Conservation (phyloP, 2,113 vertebrate genomes). For the Scalopus aquaticus region DNA sequence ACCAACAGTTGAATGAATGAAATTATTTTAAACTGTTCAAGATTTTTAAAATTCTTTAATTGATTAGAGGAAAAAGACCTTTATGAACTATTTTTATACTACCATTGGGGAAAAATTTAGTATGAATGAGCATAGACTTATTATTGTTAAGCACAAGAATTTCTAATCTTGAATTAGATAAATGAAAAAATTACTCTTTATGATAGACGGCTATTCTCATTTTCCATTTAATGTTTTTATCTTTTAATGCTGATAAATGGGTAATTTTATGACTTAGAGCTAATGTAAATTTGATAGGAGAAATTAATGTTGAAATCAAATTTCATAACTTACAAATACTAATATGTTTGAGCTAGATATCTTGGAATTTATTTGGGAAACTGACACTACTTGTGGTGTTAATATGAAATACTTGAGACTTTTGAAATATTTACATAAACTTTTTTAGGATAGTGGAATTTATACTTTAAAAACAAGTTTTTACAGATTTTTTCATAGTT, state of each 20-base stretch:
- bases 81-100: conserved; percentile 28
- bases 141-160: conserved; percentile 16
- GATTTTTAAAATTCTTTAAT: background rate
- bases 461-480: background rate
- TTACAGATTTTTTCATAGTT: background rate
- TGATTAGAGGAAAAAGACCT: background rate
- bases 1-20: conserved; percentile 49
- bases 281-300: background rate
- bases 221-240: conserved; percentile 40
- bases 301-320: conserved; percentile 51
- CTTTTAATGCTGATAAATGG: background rate
- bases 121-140: background rate
- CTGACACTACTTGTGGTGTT: background rate
- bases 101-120: background rate
- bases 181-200: background rate
- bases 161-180: conserved; percentile 8
- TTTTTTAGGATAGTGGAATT: conserved; percentile 28
- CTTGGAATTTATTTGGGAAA: conserved; percentile 41
- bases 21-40: conserved; percentile 22
- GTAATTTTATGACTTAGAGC: conserved; percentile 19
- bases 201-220: background rate
- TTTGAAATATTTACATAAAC: background rate
- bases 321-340: conserved; percentile 12
- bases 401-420: background rate
- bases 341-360: conserved; percentile 17